Conservation (phyloP, 2,113 vertebrate genomes). For the Cephalopholis sonnerati region DNA sequence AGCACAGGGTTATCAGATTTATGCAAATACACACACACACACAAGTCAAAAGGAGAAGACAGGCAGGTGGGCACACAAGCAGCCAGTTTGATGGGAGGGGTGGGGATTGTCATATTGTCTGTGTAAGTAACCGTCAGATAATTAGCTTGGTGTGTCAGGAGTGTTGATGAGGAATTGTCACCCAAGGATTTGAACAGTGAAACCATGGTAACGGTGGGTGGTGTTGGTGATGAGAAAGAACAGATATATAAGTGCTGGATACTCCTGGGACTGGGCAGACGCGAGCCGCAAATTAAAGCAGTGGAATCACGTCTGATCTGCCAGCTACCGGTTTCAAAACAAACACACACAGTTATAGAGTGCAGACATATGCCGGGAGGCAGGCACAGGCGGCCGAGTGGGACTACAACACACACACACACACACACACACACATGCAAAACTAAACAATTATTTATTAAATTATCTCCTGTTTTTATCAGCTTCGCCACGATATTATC, state of each 20-base stretch:
- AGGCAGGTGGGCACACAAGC: conserved; percentile 3
- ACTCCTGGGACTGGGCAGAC: conserved; percentile 22
- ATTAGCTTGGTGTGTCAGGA: conserved; percentile 56
- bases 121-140: conserved; percentile 44
- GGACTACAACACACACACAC: neutral
- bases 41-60: conserved; percentile 12
- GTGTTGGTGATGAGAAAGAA: conserved; percentile 23
- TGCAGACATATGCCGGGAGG: neutral
- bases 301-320: conserved; percentile 24
- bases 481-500: neutral
- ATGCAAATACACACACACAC: conserved; percentile 27
- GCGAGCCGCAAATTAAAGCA: conserved; percentile 29
- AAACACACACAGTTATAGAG: conserved; percentile 17
- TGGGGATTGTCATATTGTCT: conserved; percentile 33
- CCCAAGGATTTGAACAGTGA: conserved; percentile 54
- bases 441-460: neutral
- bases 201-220: conserved; percentile 62
- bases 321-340: conserved; percentile 37
- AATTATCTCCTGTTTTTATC: neutral
- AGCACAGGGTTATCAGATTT: conserved; percentile 16
- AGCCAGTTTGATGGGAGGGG: conserved; percentile 34
- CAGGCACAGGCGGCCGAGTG: neutral
- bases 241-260: conserved; percentile 14
- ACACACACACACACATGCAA: neutral
- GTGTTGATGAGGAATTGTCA: conserved; percentile 61